Conservation (phyloP, 2,888 invertebrate species). For the Drosophila kokeensis region DNA sequence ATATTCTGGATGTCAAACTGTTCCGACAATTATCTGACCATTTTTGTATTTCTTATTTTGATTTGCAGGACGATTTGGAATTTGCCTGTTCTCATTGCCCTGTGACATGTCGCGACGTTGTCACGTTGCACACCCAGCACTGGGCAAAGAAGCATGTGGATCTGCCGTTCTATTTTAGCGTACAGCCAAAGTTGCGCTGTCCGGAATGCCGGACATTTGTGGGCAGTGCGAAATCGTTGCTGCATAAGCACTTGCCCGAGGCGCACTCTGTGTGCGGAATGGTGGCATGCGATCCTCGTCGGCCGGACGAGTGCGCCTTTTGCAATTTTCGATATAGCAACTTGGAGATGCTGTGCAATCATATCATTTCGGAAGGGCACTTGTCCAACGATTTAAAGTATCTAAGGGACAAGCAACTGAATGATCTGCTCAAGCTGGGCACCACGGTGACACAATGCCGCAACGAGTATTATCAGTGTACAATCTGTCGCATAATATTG, state of each 20-base stretch:
- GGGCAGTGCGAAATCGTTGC: conserved; percentile 62
- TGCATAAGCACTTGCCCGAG: conserved; percentile 58
- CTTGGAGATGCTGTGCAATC: conserved; percentile 49
- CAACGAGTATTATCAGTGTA: conserved; percentile 75
- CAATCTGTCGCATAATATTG: conserved; percentile 73
- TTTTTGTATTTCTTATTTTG: background rate
- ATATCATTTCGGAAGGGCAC: conserved; percentile 60
- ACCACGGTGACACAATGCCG: background rate
- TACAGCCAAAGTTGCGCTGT: conserved; percentile 72
- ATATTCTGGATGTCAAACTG: background rate
- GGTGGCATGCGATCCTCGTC: conserved; percentile 76
- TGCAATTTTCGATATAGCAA: conserved; percentile 59
- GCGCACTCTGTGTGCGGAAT: conserved; percentile 79
- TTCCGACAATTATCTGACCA: background rate
- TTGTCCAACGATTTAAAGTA: conserved; percentile 74
- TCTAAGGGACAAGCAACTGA: conserved; percentile 53
- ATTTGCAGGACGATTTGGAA: conserved; percentile 33
- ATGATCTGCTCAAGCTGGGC: conserved; percentile 55
- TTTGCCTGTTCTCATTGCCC: conserved; percentile 76
- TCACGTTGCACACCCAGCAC: conserved; percentile 63
- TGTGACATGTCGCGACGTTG: conserved; percentile 49
- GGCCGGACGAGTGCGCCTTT: conserved; percentile 68
- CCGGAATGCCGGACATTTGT: conserved; percentile 63
- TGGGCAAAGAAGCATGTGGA: conserved; percentile 57
- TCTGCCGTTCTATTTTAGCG: conserved; percentile 77